phyloP scores from a whole-genome alignment of 1,140 invertebrate genomes.

The Dryas iulia region DNA sequence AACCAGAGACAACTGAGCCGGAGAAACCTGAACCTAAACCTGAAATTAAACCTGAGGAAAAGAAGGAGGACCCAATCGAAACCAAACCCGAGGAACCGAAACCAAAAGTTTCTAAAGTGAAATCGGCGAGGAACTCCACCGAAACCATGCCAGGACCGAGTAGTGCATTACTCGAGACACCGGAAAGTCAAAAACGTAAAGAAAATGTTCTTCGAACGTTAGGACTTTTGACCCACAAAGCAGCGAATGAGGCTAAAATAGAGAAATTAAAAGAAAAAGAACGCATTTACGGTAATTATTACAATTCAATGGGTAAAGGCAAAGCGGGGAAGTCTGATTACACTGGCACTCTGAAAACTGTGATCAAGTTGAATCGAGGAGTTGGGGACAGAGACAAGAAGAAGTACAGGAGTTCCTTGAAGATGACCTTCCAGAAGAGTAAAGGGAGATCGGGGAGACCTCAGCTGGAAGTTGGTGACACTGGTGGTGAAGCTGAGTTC shows the following conservation, averaged over 20 bases:
- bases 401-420: constrained; percentile 84
- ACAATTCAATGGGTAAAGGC: constrained; percentile 75
- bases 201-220: constrained; percentile 84
- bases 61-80: constrained; percentile 12
- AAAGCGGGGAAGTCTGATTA: constrained; percentile 79
- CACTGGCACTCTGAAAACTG: constrained; percentile 89
- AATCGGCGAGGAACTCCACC: constrained; percentile 56
- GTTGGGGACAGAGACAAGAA: constrained; percentile 76
- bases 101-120: constrained; percentile 38
- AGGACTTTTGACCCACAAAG: constrained; percentile 83
- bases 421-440: constrained; percentile 90
- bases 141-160: constrained; percentile 61
- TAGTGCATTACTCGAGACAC: constrained; percentile 70
- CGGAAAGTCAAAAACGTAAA: constrained; percentile 82
- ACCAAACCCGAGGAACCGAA: constrained; percentile 10
- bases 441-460: constrained; percentile 81
- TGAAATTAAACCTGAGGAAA: constrained; percentile 17
- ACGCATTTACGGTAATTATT: constrained; percentile 80
- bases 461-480: constrained; percentile 74
- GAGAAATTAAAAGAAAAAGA: constrained; percentile 82
- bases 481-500: constrained; percentile 82
- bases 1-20: constrained; percentile 8
- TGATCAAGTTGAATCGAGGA: constrained; percentile 85
- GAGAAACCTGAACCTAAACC: constrained; percentile 16
- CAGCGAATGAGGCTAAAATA: constrained; percentile 80